Base-by-base conservation (phyloP, 2,888 invertebrate genomes). In the Macaria liturata region DNA sequence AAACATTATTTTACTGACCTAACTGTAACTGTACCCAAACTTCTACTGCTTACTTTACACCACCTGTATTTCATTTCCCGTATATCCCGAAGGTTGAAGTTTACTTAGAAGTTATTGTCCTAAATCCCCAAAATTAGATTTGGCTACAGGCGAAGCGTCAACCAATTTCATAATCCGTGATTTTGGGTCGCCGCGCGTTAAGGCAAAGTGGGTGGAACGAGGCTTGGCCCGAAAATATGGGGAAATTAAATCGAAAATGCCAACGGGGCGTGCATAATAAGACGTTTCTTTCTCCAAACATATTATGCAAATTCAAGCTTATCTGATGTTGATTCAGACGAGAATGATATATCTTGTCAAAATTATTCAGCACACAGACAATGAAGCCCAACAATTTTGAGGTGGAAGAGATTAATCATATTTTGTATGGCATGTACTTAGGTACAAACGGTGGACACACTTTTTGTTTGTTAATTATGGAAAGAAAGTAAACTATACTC, bases 61-160 rank as follows among this genome's bases (percentile, higher is more conserved):
- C 2, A 20, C 20, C 20, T 20, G 34, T 37, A 37, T 37, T 37
- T 37, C 7, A 37, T 7, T 2, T 37, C 34, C 34, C 7, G 34
- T 37, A 6, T 37, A 6, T 6, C 34, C 34, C 7, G 34, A 57
- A 31, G 40, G 42, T 30, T 30, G 20, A 20, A 42, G 34, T 9
- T 45, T 44, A 51, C 57, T 57, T 9, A 52, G 46, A 34, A 65
- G 65, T 70, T 67, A 63, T 67, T 64, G 64, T 64, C 63, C 66
- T 70, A 68, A 65, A 70, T 71, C 72, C 68, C 68, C 59, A 20
- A 72, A 75, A 76, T 76, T 74, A 74, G 73, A 75, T 76, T 75
- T 69, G 59, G 64, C 59, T 66, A 57, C 62, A 61, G 63, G 64
- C 57, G 60, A 51, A 51, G 64, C 71, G 69, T 69, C 68, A 65